Evolutionary conservation across 2,113 vertebrate species (phyloP), one percentile per base, ranked within the genome.

Genomic region (Erythrolamprus reginae): DNA sequence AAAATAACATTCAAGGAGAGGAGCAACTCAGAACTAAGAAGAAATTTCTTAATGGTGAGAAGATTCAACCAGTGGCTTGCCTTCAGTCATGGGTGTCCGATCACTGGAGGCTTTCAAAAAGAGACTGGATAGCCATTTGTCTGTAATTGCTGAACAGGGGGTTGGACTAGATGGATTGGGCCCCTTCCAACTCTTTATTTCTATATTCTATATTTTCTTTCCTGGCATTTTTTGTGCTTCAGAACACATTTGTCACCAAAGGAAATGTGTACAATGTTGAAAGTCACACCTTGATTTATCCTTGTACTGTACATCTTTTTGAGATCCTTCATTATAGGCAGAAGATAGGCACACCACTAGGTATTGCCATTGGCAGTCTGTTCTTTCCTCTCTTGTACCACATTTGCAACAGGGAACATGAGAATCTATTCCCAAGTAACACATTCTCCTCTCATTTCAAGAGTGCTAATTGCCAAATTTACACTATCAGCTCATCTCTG

Each of bases 311-410:
- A 33, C 13, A 65, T 15, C 5, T 33, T 65, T 65, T 33, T 15
- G 61, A 33, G 38, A 28, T 8, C 95, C 82, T 94, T 89, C 55
- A n/a, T 10, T 48, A 87, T 6, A 50, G 51, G 4, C 51, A 82
- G 45, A 86, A 84, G 95, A 83, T 24, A 1, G 23, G 10, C 85
- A 1, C 7, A 87, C 97, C 97, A 96, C 97, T 97, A 97, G 97
- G 97, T 97, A 97, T 96, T 97, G 95, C 94, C 97, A 88, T n/a
- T 94, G 96, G 94, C 97, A 97, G 97, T 93, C 65, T 93, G 90
- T 97, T 97, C 93, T 96, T 93, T 1, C 0, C 90, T 53, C 84
- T 45, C 45, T 50, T 83, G 9, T 0, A 53, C 33, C 55, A 26
- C n/a, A 82, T 89, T 91, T 92, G 88, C 86, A 87, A 88, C 90